Percentiles rank a stretch among this genome's conserved stretches.
phyloP scores from a whole-genome alignment of 1,140 invertebrate species.

The Danaus melanippus region DNA sequence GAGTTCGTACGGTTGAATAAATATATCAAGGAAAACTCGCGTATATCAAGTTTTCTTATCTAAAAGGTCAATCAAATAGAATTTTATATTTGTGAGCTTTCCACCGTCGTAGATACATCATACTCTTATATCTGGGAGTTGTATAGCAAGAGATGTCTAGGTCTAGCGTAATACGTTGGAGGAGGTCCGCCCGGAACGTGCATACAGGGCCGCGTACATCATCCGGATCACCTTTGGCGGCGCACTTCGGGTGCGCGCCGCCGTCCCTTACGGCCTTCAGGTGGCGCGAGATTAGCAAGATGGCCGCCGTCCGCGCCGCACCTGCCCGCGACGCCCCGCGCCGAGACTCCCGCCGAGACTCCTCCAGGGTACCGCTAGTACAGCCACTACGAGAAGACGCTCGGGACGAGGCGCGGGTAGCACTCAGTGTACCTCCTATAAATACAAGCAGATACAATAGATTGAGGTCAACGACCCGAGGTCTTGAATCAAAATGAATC shows the following conservation, averaged over 20 bases:
- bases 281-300: conserved; percentile 92
- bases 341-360: conserved; percentile 74
- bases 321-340: conserved; percentile 84
- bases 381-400: conserved; percentile 78
- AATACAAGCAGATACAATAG: not conserved
- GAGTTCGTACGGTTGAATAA: too few relatives aligned
- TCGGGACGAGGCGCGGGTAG: conserved; percentile 75
- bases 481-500: too few relatives aligned
- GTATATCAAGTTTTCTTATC: too few relatives aligned
- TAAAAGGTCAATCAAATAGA: too few relatives aligned
- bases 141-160: too few relatives aligned
- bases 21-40: too few relatives aligned
- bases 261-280: conserved; percentile 73
- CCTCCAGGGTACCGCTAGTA: conserved; percentile 73
- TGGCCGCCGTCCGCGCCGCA: conserved; percentile 89
- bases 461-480: too few relatives aligned
- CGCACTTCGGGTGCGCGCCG: conserved; percentile 69
- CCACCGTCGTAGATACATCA: too few relatives aligned
- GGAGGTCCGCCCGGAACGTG: conserved; percentile 63
- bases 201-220: conserved; percentile 68
- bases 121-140: not conserved
- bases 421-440: conserved; percentile 72
- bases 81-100: too few relatives aligned
- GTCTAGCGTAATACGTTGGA: conserved; percentile 21
- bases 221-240: conserved; percentile 70